Conservation (phyloP, 2,113 vertebrate genomes). For the Ptychochromis oligacanthus region DNA sequence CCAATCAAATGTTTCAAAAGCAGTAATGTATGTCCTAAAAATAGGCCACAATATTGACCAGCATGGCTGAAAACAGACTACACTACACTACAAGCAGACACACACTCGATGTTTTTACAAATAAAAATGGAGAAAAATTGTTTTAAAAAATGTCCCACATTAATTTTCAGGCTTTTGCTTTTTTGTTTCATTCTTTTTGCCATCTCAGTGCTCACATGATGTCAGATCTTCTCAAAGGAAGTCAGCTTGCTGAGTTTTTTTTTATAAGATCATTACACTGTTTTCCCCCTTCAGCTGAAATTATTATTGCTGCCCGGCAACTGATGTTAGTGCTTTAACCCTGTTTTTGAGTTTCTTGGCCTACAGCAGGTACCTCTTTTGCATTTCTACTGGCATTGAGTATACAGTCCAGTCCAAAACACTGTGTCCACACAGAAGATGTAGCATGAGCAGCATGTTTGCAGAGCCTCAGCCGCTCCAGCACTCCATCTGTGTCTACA, state of each 20-base stretch:
- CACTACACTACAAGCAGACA: not conserved
- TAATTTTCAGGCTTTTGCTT: not conserved
- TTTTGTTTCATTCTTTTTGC: not conserved
- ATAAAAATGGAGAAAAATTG: not conserved
- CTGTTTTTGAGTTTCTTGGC: not conserved
- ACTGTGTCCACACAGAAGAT: not conserved
- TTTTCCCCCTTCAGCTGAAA: not conserved
- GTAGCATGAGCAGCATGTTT: not conserved
- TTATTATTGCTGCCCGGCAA: not conserved
- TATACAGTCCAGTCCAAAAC: not conserved
- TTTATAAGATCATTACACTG: not conserved
- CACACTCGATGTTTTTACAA: not conserved
- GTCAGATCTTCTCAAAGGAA: not conserved
- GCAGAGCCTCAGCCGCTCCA: not conserved
- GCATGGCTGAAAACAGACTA: not conserved
- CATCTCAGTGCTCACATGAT: not conserved
- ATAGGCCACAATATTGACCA: not conserved
- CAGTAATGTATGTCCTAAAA: not conserved
- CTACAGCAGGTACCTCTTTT: not conserved
- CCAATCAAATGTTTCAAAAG: not conserved
- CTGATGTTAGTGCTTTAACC: not conserved
- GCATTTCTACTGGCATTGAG: not conserved
- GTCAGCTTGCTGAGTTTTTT: conserved; percentile 8
- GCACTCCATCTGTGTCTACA: not conserved
- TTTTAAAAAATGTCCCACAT: not conserved